Percentiles rank a stretch among this genome's conserved stretches.
phyloP scores from a whole-genome alignment of 2,113 vertebrate species.

The Notothenia coriiceps region DNA sequence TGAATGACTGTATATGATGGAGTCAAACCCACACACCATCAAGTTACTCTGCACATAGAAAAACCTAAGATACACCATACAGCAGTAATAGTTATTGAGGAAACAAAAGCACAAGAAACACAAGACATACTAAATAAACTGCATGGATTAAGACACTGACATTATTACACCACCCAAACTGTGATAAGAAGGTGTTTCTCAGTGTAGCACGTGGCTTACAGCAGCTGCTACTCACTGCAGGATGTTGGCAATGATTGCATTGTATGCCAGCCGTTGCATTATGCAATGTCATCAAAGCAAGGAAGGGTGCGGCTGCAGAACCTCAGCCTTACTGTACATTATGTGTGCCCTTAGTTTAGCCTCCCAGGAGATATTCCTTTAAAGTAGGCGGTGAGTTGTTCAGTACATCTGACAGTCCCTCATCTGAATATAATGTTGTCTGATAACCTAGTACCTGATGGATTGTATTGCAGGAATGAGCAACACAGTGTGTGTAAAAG shows the following conservation, averaged over 20 bases:
- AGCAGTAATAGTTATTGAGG: not conserved
- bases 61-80: not conserved
- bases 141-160: not conserved
- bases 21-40: not conserved
- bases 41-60: not conserved
- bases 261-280: slow-evolving; percentile 18
- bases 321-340: rapidly evolving
- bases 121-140: not conserved
- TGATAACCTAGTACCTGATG: not conserved
- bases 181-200: not conserved
- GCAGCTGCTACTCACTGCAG: not conserved
- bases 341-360: not conserved
- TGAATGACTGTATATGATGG: too few species aligned
- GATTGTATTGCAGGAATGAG: not conserved
- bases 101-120: not conserved
- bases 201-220: not conserved
- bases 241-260: not conserved
- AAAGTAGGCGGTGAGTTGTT: rapidly evolving
- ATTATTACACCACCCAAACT: not conserved
- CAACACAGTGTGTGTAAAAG: too few species aligned
- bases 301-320: slow-evolving; percentile 57
- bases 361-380: slow-evolving; percentile 12
- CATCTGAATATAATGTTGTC: not conserved
- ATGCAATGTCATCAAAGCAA: slow-evolving; percentile 56
- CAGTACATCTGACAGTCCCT: not conserved